Conservation (phyloP, 2,888 invertebrate species). For the Lucinisca nassula region DNA sequence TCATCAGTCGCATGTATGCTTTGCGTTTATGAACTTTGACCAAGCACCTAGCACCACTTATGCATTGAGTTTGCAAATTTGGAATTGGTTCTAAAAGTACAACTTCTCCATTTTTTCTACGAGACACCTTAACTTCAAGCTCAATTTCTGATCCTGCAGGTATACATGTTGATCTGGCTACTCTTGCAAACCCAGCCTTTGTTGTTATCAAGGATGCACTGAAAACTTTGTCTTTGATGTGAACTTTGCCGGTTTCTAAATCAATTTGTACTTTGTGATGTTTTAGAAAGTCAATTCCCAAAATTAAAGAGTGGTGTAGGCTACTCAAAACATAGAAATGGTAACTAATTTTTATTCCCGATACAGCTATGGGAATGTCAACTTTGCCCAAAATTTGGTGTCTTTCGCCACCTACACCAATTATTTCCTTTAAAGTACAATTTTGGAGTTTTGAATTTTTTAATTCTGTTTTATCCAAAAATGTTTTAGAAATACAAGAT, state of each 20-base stretch:
- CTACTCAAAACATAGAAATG: not conserved
- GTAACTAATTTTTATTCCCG: not conserved
- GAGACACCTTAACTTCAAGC: not conserved
- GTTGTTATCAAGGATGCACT: not conserved
- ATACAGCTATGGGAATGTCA: not conserved
- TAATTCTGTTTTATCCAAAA: not conserved
- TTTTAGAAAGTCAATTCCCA: not conserved
- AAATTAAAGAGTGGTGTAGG: not conserved
- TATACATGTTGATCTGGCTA: not conserved
- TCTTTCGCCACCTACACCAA: not conserved
- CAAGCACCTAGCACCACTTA: not conserved
- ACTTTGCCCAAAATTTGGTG: not conserved
- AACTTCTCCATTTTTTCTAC: not conserved
- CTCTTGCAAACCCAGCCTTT: constrained; percentile 26
- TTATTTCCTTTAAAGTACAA: not conserved
- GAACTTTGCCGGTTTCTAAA: constrained; percentile 8
- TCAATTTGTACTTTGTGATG: constrained; percentile 20
- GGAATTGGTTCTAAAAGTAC: not conserved
- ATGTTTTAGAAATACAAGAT: not conserved
- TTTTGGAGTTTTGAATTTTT: not conserved
- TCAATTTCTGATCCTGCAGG: not conserved
- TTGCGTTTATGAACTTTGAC: not conserved
- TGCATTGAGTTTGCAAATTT: not conserved
- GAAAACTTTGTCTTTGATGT: constrained; percentile 5
- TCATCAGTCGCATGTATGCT: not conserved